Base-by-base conservation (phyloP, 2,797 vertebrate genomes). In the Oophaga sylvatica region DNA sequence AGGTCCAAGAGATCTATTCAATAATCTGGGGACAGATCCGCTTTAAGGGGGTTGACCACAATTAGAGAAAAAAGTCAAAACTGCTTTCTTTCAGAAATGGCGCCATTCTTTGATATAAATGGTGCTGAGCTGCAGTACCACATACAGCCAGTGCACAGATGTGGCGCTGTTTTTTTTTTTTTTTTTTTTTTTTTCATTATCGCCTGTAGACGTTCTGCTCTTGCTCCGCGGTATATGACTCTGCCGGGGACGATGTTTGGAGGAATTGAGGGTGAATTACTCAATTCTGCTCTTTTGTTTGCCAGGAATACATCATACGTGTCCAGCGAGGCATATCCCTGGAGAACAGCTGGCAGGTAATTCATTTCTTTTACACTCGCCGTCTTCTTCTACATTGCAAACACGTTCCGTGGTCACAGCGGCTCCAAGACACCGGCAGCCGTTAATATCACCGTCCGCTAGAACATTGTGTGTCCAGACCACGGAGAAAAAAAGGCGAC, bases 291-390 rank as follows among this genome's bases (percentile, higher is more conserved):
- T 45, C 59, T 77, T 76, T 77, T 75, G 35, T 82, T 82, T 13
- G 86, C 86, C 93, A 99, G 98, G 98, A 99, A 91, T 99, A 99
- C 92, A 98, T 99, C 83, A 96, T 99, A 90, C 94, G 97, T 86
- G 97, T 99, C 11, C 98, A 99, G 93, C 97, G 98, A 93, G 98
- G 98, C 77, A 95, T 99, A 93, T 96, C 97, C 68, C 89, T 94
- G 90, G 98, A 99, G 89, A 98, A 98, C 93, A 98, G 95, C 91
- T 99, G 98, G 98, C 98, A 99, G 96, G 98, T 99, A 96, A 95
- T 92, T 90, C 87, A 63, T 77, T 57, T 41, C 22, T 41, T 84
- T 63, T 20, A 12, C 45, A 20, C 70, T 29, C 10, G 4, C 63
- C 70, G 45, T 16, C 53, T 5, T 62, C 20, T 48, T 65, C 13